These are phyloP conservation scores for Metopia argyrocephala DNA, from an alignment of 2,888 invertebrate genomes.

Conservation along the genomic window DNA sequence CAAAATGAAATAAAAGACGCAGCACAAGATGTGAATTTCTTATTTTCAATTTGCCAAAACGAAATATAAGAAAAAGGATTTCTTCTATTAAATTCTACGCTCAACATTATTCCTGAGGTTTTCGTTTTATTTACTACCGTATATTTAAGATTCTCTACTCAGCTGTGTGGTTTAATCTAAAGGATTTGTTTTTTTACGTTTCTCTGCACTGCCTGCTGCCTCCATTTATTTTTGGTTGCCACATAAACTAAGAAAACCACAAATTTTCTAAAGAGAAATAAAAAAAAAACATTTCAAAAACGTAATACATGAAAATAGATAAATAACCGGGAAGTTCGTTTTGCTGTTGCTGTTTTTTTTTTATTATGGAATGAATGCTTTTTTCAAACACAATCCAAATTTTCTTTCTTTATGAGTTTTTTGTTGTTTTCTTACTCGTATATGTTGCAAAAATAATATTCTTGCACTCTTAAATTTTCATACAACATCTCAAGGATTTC, in stretches of 20 bases:
- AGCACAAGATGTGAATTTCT: slow-evolving; percentile 61
- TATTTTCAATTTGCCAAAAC: slow-evolving; percentile 66
- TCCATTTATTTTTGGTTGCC: slow-evolving; percentile 10
- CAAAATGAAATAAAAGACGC: slow-evolving; percentile 20
- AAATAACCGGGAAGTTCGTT: slow-evolving; percentile 54
- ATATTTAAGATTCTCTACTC: slow-evolving; percentile 21
- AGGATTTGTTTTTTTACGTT: slow-evolving; percentile 40
- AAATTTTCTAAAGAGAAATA: slow-evolving; percentile 22
- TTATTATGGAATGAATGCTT: too few relatives aligned
- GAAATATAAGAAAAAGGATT: slow-evolving; percentile 25
- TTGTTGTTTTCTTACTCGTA: slow-evolving; percentile 39
- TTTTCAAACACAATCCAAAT: slow-evolving; percentile 28
- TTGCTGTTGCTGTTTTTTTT: slow-evolving; percentile 4
- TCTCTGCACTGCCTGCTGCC: neutral
- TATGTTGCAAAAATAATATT: slow-evolving; percentile 49
- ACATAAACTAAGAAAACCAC: slow-evolving; percentile 42
- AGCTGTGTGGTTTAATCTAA: slow-evolving; percentile 62
- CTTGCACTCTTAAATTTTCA: slow-evolving; percentile 49
- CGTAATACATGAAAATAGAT: slow-evolving; percentile 64
- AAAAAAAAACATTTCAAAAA: slow-evolving; percentile 32
- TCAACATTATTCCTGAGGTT: slow-evolving; percentile 7
- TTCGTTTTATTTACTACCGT: neutral
- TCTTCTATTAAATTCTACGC: slow-evolving; percentile 50
- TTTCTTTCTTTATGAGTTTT: neutral
- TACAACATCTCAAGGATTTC: slow-evolving; percentile 55